A percentile compares a stretch with the other conserved stretches of the same genome.
Evolutionary conservation across 2,888 invertebrate species (phyloP).

Genomic region (Scaptomyza tumidula): DNA sequence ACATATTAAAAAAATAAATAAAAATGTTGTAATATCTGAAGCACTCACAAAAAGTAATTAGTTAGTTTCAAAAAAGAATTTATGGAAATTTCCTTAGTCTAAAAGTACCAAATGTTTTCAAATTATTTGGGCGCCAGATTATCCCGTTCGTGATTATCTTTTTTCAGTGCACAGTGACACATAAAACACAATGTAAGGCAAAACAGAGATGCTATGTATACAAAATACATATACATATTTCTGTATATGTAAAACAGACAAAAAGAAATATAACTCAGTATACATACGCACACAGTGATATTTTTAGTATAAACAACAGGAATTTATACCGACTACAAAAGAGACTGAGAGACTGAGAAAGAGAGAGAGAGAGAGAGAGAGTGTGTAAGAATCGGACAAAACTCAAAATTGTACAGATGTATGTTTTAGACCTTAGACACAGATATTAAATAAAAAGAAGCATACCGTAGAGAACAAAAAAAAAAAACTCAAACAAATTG

Average conservation of each 20-base stretch:
- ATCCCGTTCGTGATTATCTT: constrained; percentile 51
- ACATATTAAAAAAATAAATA: background rate
- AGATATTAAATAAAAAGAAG: constrained; percentile 44
- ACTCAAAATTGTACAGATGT: constrained; percentile 35
- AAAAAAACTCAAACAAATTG: constrained; percentile 51
- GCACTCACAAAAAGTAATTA: background rate
- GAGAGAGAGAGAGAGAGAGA: background rate
- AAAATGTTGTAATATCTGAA: background rate
- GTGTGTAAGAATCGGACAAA: constrained; percentile 11
- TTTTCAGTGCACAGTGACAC: constrained; percentile 67
- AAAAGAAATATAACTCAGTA: constrained; percentile 38
- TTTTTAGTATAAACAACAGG: constrained; percentile 81
- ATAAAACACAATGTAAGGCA: constrained; percentile 59
- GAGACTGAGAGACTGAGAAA: constrained; percentile 21
- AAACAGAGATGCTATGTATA: constrained; percentile 31
- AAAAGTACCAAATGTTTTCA: constrained; percentile 16
- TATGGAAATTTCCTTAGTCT: background rate
- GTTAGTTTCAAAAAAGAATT: background rate
- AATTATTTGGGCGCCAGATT: constrained; percentile 55
- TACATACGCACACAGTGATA: constrained; percentile 73
- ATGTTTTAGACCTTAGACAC: constrained; percentile 31
- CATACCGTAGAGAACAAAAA: constrained; percentile 36
- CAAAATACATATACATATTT: constrained; percentile 12
- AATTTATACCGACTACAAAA: constrained; percentile 53
- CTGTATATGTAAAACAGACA: constrained; percentile 33